These are phyloP conservation scores for Nymphalis c-album DNA, from an alignment of 2,888 invertebrate genomes.

Conservation along the genomic window DNA sequence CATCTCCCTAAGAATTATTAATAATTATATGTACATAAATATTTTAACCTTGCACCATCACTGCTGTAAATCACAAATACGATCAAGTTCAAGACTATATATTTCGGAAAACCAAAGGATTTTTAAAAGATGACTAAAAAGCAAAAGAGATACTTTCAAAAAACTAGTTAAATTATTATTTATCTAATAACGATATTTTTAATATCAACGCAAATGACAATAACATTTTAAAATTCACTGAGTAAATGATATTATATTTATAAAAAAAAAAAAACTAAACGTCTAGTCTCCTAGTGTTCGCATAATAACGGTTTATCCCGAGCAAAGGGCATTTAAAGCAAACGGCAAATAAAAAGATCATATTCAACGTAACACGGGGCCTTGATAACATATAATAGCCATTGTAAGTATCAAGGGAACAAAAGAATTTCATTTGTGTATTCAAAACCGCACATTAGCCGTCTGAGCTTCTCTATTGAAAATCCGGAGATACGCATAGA, in stretches of 20 bases:
- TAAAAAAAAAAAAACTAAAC: not conserved
- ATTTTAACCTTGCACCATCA: too few species aligned
- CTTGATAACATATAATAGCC: constrained; percentile 9
- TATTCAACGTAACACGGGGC: not conserved
- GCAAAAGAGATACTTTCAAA: too few species aligned
- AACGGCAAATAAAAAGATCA: constrained; percentile 7
- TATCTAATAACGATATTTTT: not conserved
- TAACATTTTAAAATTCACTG: too few species aligned
- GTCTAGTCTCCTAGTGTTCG: not conserved
- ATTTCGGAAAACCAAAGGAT: too few species aligned
- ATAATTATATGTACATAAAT: too few species aligned
- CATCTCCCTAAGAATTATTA: too few species aligned
- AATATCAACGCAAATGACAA: not conserved
- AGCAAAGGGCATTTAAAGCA: constrained; percentile 5
- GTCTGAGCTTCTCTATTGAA: constrained; percentile 10
- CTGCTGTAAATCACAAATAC: too few species aligned
- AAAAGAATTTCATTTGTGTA: constrained; percentile 12
- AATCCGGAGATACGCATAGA: constrained; percentile 5
- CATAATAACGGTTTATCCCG: not conserved
- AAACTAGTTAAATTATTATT: too few species aligned
- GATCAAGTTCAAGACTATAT: too few species aligned
- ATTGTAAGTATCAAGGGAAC: constrained; percentile 6
- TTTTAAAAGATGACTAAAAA: too few species aligned
- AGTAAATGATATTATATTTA: not conserved
- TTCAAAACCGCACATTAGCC: constrained; percentile 10